Conservation (phyloP, 92 coral and sea anemone genomes). For the Pocillopora meandrina region DNA sequence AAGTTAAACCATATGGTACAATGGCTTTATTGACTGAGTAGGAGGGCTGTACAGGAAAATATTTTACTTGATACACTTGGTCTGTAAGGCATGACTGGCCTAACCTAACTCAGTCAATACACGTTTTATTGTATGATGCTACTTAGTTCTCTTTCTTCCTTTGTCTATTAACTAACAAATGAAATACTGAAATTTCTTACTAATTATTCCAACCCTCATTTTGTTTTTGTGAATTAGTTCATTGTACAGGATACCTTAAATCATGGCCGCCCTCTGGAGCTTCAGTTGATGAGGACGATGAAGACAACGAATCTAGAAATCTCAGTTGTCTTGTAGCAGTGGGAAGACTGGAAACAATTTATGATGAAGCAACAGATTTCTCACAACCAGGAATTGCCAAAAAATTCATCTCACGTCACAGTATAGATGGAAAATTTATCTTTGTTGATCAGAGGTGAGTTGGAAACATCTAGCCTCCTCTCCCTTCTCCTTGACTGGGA, state of each 20-base stretch:
- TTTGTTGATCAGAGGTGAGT: slow-evolving; percentile 82
- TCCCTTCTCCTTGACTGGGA: no score
- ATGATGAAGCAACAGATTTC: slow-evolving; percentile 74
- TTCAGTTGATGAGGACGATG: slow-evolving; percentile 73
- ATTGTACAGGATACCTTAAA: slow-evolving; percentile 84
- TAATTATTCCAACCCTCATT: neutral
- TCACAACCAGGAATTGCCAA: slow-evolving; percentile 68
- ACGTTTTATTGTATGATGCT: no score
- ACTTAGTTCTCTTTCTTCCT: no score
- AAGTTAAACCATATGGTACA: no score
- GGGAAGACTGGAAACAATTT: slow-evolving; percentile 68
- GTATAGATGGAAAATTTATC: slow-evolving; percentile 77
- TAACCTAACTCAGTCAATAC: no score
- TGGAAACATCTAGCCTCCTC: neutral
- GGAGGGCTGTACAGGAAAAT: no score
- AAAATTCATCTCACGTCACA: slow-evolving; percentile 82
- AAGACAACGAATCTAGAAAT: slow-evolving; percentile 69
- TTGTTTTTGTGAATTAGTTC: slow-evolving; percentile 51
- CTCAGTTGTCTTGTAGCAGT: slow-evolving; percentile 89
- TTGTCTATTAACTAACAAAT: no score
- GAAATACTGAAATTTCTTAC: no score
- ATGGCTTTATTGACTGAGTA: no score
- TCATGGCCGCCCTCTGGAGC: slow-evolving; percentile 88
- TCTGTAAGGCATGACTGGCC: no score
- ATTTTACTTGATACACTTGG: no score